phyloP scores from a whole-genome alignment of 2,113 vertebrate species.

The Chunga burmeisteri region DNA sequence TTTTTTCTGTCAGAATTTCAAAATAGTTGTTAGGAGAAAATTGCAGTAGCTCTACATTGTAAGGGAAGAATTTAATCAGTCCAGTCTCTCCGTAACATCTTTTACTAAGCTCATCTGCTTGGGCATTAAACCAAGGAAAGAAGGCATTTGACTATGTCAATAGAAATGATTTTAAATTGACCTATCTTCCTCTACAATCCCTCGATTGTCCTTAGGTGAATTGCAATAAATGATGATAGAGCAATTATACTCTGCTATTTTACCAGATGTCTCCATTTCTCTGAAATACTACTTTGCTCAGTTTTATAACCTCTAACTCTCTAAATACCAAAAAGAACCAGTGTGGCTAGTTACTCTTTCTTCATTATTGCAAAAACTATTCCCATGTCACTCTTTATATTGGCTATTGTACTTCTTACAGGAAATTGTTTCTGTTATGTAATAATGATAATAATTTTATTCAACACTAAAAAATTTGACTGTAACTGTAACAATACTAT shows the following conservation, averaged over 20 bases:
- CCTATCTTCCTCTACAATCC: not conserved
- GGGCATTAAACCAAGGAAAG: not conserved
- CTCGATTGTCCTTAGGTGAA: not conserved
- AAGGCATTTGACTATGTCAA: not conserved
- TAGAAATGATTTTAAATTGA: not conserved
- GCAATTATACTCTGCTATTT: slow-evolving; percentile 10
- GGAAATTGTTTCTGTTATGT: not conserved
- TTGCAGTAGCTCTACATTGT: not conserved
- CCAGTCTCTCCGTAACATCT: not conserved
- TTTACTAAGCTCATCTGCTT: not conserved
- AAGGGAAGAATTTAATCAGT: not conserved
- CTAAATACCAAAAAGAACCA: not conserved
- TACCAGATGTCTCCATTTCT: not conserved
- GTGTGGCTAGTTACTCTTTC: not conserved
- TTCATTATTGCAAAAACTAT: not conserved
- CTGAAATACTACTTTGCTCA: slow-evolving; percentile 2
- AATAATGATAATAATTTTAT: not conserved
- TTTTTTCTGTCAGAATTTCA: not conserved
- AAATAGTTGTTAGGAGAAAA: not conserved
- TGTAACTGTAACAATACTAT: not conserved
- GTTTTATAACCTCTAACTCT: not conserved
- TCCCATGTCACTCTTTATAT: not conserved
- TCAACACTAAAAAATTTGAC: not conserved
- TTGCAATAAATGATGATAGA: not conserved
- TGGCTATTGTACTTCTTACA: not conserved